phyloP scores from a whole-genome alignment of 2,797 vertebrate species.

The Vipera ursinii region DNA sequence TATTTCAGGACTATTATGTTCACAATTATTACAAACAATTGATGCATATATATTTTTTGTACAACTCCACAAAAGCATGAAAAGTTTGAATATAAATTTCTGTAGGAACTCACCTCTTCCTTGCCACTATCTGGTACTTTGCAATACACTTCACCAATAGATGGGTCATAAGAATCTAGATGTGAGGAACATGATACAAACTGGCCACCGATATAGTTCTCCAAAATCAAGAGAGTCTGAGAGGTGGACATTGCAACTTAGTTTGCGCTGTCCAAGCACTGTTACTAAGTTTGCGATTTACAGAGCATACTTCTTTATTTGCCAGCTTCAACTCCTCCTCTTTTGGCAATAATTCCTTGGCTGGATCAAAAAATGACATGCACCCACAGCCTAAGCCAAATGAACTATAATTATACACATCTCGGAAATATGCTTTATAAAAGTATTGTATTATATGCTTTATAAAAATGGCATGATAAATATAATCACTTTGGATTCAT shows the following conservation, averaged over 20 bases:
- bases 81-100: background rate
- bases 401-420: background rate
- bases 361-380: background rate
- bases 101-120: slow-evolving; percentile 82
- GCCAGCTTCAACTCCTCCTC: slow-evolving; percentile 47
- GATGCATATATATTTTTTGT: accelerated
- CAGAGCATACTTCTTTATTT: slow-evolving; percentile 3
- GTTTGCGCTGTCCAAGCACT: slow-evolving; percentile 9
- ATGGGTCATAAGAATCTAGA: slow-evolving; percentile 88
- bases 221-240: slow-evolving; percentile 73
- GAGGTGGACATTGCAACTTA: slow-evolving; percentile 60
- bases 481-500: background rate
- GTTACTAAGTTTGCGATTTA: background rate
- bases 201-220: slow-evolving; percentile 90
- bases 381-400: background rate
- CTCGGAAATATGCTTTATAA: background rate
- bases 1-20: background rate
- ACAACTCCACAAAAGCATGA: background rate
- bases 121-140: slow-evolving; percentile 88
- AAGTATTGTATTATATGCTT: background rate
- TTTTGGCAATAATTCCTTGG: background rate
- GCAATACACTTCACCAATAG: slow-evolving; percentile 88
- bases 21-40: background rate
- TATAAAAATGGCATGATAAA: background rate
- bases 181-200: slow-evolving; percentile 80